Conservation (phyloP, 2,888 invertebrate genomes). For the Dynastes maya region DNA sequence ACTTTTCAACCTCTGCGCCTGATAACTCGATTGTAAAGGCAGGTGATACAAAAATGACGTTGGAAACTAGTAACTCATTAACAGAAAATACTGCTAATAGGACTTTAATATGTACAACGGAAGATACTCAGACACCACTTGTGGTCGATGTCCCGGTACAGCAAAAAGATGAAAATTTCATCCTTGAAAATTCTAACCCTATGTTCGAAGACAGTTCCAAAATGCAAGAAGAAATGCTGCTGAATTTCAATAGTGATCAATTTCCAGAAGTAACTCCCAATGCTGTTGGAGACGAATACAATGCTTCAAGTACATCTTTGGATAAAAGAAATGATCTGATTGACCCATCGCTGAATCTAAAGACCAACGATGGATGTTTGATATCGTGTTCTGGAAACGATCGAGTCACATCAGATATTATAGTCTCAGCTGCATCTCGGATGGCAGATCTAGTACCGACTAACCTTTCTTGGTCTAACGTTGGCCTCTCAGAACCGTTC, state of each 20-base stretch:
- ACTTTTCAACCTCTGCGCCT: neutral
- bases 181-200: neutral
- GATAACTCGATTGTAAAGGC: neutral
- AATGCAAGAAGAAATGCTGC: slow-evolving; percentile 1
- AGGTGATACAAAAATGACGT: neutral
- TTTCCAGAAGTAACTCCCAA: neutral
- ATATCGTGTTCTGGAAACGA: neutral
- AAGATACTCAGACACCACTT: neutral
- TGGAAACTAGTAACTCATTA: neutral
- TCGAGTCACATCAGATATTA: neutral
- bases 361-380: neutral
- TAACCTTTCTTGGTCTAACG: slow-evolving; percentile 3
- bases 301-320: neutral
- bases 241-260: neutral
- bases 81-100: neutral
- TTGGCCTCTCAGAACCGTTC: neutral
- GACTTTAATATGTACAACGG: neutral
- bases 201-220: neutral
- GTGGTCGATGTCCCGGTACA: neutral
- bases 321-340: too few relatives aligned
- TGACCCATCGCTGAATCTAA: too few relatives aligned
- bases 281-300: neutral
- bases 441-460: slow-evolving; percentile 6
- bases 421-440: slow-evolving; percentile 5
- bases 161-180: neutral